A percentile compares a stretch with the other conserved stretches of the same genome.
These are phyloP conservation scores for Tribolium madens DNA, from an alignment of 1,140 invertebrate genomes.

Conservation along the genomic window DNA sequence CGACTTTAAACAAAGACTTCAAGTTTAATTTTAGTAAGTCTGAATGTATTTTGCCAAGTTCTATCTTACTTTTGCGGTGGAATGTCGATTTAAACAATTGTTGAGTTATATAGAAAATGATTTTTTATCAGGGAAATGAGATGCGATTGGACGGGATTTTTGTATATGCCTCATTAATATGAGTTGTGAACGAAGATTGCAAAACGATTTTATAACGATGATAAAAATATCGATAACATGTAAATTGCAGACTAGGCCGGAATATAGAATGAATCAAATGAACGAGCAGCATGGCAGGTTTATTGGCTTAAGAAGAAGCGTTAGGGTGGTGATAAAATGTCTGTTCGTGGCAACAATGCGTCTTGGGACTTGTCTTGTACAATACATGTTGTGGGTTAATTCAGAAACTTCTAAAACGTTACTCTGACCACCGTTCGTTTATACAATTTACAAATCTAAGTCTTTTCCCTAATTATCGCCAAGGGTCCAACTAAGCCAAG, in stretches of 20 bases:
- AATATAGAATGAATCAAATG: constrained; percentile 66
- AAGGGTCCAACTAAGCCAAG: background rate
- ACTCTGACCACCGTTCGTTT: constrained; percentile 28
- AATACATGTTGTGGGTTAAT: constrained; percentile 63
- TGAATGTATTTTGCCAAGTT: constrained; percentile 28
- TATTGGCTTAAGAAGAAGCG: constrained; percentile 61
- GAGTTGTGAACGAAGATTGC: constrained; percentile 53
- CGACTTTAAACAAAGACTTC: constrained; percentile 37
- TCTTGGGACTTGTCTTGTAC: constrained; percentile 61
- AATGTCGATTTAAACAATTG: constrained; percentile 10
- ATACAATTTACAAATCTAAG: constrained; percentile 43
- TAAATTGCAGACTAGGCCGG: constrained; percentile 63
- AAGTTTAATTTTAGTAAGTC: constrained; percentile 33
- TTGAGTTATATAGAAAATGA: background rate
- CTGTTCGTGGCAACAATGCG: constrained; percentile 63
- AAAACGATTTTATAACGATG: constrained; percentile 64
- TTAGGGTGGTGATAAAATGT: constrained; percentile 62
- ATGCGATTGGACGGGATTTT: constrained; percentile 14
- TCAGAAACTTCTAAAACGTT: constrained; percentile 57
- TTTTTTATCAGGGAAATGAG: background rate
- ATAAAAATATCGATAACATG: constrained; percentile 66
- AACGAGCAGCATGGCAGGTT: constrained; percentile 62
- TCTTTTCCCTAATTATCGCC: constrained; percentile 23
- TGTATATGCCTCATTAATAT: constrained; percentile 34
- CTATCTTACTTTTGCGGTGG: background rate